Conservation (phyloP, 2,797 vertebrate species). For the Picus viridis region DNA sequence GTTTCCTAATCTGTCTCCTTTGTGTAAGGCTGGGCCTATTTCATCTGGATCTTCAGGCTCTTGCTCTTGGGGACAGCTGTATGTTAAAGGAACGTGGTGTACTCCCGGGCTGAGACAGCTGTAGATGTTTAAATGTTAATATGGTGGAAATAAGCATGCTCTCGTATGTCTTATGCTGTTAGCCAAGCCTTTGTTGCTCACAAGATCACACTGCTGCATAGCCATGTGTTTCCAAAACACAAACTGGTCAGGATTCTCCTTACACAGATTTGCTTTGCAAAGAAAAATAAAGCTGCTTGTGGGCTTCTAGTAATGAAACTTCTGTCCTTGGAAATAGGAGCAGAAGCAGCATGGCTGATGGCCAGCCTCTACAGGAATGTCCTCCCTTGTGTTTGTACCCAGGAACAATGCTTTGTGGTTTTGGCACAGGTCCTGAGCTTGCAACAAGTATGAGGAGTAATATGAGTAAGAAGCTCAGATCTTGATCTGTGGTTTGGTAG, state of each 20-base stretch:
- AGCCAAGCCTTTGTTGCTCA: background rate
- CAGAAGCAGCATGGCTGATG: background rate
- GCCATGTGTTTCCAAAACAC: background rate
- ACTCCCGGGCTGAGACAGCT: background rate
- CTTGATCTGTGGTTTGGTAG: background rate
- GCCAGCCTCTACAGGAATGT: background rate
- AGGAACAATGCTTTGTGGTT: rapidly evolving
- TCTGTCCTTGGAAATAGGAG: background rate
- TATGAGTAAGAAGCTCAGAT: rapidly evolving
- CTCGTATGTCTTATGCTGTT: background rate
- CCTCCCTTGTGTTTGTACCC: background rate
- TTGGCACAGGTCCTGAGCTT: rapidly evolving
- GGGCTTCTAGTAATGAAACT: background rate
- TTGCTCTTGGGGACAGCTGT: background rate
- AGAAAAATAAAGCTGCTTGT: background rate
- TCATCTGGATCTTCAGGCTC: background rate
- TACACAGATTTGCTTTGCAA: background rate
- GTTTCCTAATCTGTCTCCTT: background rate
- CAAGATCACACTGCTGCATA: background rate
- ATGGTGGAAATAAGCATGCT: background rate
- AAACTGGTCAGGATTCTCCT: background rate
- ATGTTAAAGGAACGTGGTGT: background rate
- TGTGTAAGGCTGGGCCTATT: background rate
- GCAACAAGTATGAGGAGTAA: background rate
- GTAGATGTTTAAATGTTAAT: background rate